These are phyloP conservation scores for Daktulosphaira vitifoliae DNA, from an alignment of 1,140 invertebrate genomes.

Conservation along the genomic window DNA sequence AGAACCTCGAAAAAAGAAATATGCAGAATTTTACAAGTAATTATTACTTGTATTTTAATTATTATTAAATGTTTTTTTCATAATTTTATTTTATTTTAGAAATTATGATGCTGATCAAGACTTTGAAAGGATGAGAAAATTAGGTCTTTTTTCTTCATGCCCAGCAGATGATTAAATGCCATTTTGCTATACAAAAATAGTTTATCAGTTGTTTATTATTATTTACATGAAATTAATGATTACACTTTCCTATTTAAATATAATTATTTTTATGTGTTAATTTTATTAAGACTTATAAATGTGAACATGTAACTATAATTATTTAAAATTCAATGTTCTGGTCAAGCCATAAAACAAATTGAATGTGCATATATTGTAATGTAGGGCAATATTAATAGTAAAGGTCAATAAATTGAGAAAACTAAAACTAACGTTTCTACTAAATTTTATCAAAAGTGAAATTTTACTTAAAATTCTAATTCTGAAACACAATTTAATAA, in stretches of 20 bases:
- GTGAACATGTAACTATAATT: no score
- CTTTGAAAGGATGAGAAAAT: constrained; percentile 45
- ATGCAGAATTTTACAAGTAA: constrained; percentile 61
- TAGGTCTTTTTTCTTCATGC: constrained; percentile 45
- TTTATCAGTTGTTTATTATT: constrained; percentile 31
- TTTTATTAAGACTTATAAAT: not conserved
- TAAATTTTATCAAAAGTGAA: no score
- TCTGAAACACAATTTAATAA: no score
- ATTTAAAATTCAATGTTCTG: no score
- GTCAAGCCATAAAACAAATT: no score
- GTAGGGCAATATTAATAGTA: no score
- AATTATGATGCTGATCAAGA: constrained; percentile 46
- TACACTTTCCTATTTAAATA: constrained; percentile 32
- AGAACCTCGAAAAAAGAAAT: constrained; percentile 50
- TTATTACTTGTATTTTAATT: constrained; percentile 18
- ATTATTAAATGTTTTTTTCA: constrained; percentile 18
- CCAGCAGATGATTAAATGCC: constrained; percentile 33
- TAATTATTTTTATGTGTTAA: constrained; percentile 33
- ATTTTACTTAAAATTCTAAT: no score
- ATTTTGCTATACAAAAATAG: constrained; percentile 25
- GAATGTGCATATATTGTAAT: no score
- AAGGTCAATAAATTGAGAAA: no score
- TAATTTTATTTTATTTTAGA: constrained; percentile 43
- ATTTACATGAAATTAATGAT: constrained; percentile 33
- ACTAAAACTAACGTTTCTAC: no score